Conservation (phyloP, 2,113 vertebrate species). For the mouse (Mus musculus) region DNA sequence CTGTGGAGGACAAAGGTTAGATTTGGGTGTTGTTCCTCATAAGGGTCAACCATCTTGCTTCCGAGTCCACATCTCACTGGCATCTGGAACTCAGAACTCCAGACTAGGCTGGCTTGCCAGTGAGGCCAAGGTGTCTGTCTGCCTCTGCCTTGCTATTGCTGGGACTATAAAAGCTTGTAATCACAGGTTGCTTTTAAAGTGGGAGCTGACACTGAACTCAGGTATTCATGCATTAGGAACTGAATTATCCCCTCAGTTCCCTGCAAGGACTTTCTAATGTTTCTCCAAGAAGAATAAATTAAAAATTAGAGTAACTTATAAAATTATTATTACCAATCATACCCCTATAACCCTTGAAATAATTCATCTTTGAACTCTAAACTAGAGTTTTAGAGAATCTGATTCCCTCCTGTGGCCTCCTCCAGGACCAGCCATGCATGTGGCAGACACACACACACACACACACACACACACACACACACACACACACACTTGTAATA, state of each 20-base stretch:
- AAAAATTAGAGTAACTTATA: not conserved
- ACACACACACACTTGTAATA: not conserved
- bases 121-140: not conserved
- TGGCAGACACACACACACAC: not conserved
- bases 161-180: too few relatives aligned
- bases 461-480: not conserved
- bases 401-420: not conserved
- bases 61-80: not conserved
- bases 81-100: not conserved
- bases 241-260: not conserved
- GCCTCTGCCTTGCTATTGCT: not conserved
- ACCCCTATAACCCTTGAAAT: not conserved
- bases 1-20: not conserved
- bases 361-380: not conserved
- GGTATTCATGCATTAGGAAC: not conserved
- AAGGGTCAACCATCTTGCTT: not conserved
- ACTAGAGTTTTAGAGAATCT: not conserved
- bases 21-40: not conserved
- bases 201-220: not conserved
- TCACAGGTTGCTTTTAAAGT: not conserved
- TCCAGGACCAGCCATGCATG: not conserved
- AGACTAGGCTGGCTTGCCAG: not conserved
- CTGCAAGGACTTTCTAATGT: too few relatives aligned
- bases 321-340: not conserved
- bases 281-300: not conserved